Conservation (phyloP, 2,888 invertebrate genomes). For the Dryobotodes eremita region DNA sequence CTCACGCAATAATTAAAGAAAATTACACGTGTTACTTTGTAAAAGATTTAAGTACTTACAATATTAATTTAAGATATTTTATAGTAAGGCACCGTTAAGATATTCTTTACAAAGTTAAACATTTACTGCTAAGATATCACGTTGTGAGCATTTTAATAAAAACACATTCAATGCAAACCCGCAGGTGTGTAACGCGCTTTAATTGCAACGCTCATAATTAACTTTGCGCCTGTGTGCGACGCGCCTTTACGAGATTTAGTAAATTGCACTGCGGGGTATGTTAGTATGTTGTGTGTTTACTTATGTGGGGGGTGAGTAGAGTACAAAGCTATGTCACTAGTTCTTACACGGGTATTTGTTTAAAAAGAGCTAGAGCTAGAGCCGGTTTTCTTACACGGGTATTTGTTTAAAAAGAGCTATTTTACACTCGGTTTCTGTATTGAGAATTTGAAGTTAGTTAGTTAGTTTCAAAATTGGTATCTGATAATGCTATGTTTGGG, state of each 20-base stretch:
- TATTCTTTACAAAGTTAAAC: slow-evolving; percentile 8
- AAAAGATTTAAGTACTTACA: slow-evolving; percentile 21
- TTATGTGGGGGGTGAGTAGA: background rate
- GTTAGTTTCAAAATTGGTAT: background rate
- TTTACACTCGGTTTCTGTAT: too few relatives aligned
- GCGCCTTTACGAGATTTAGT: slow-evolving; percentile 46
- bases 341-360: too few relatives aligned
- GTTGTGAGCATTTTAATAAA: slow-evolving; percentile 51
- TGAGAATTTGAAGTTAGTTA: too few relatives aligned
- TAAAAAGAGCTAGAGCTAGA: too few relatives aligned
- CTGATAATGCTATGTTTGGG: background rate
- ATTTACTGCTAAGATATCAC: slow-evolving; percentile 8
- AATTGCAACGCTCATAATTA: slow-evolving; percentile 69
- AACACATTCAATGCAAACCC: slow-evolving; percentile 58
- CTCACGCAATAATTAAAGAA: slow-evolving; percentile 13
- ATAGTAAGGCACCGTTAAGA: background rate
- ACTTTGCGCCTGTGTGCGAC: slow-evolving; percentile 34
- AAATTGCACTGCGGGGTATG: slow-evolving; percentile 39
- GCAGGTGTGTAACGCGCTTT: slow-evolving; percentile 65
- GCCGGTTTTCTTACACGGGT: too few relatives aligned
- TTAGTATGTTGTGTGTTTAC: slow-evolving; percentile 23
- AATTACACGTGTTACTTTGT: slow-evolving; percentile 36
- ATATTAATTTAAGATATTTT: slow-evolving; percentile 13
- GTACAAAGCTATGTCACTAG: background rate
- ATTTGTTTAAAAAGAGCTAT: too few relatives aligned